phyloP scores from a whole-genome alignment of 2,888 invertebrate species.

The Callyntrura sp. region DNA sequence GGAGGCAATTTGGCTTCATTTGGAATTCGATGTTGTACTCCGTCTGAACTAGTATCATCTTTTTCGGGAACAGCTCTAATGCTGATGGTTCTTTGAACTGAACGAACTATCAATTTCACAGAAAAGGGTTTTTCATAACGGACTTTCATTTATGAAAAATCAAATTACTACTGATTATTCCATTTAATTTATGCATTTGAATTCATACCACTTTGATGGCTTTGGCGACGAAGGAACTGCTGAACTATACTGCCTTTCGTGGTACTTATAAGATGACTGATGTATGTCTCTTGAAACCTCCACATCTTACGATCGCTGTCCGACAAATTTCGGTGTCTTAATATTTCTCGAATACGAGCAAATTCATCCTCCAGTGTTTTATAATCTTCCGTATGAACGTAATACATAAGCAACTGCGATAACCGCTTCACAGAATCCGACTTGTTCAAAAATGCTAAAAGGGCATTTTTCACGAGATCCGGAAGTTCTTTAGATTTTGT shows the following conservation, averaged over 20 bases:
- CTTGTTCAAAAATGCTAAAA: slow-evolving; percentile 64
- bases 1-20: slow-evolving; percentile 67
- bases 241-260: slow-evolving; percentile 37
- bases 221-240: slow-evolving; percentile 54
- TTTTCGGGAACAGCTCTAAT: slow-evolving; percentile 26
- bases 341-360: neutral
- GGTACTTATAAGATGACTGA: slow-evolving; percentile 44
- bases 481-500: slow-evolving; percentile 68
- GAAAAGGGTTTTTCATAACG: neutral
- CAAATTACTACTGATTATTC: no score
- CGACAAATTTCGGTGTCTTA: slow-evolving; percentile 13
- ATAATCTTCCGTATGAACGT: slow-evolving; percentile 70
- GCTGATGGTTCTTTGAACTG: slow-evolving; percentile 31
- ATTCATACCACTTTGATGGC: slow-evolving; percentile 20
- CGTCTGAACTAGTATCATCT: neutral
- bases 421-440: slow-evolving; percentile 57
- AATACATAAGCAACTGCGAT: slow-evolving; percentile 61
- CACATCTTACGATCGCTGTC: slow-evolving; percentile 52
- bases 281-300: slow-evolving; percentile 68
- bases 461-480: slow-evolving; percentile 2
- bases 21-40: neutral
- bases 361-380: slow-evolving; percentile 66
- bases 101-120: slow-evolving; percentile 34
- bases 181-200: neutral
- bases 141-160: no score